Base-by-base conservation (phyloP, 2,113 vertebrate species). In the Terrapene triunguis region DNA sequence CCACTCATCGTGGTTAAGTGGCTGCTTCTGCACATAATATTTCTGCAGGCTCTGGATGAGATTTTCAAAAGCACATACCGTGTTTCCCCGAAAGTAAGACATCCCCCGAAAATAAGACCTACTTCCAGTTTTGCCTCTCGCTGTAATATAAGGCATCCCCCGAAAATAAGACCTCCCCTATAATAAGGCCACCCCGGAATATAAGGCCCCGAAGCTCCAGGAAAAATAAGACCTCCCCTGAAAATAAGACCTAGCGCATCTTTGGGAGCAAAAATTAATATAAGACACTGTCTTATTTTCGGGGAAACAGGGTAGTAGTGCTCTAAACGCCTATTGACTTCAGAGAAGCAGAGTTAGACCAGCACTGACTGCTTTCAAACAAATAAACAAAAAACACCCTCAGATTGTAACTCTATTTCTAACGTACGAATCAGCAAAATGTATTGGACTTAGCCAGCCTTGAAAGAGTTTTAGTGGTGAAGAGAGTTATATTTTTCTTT, bases 391-490 rank as follows among this genome's bases (percentile, higher is more conserved):
- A 88, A 2, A 10, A 1, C 6, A 9, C 13, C 13, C 0, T 0
- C n/a, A 44, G 22, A 57, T 65, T 48, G 51, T 79, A 89, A 55
- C 55, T 91, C 65, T 5, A 88, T 94, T 89, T 96, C 82, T 92
- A 3, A 84, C 54, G 0, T 6, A 2, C 4, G 47, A 42, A 19
- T 59, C 48, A 86, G 55, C 82, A 94, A 53, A n/a, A n/a, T 0
- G 6, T 5, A 4, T 9, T n/a, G 32, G 91, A 25, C 84, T 89
- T 9, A 53, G 21, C 47, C 62, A 11, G 4, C 44, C 48, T 78
- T 16, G 44, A 48, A 2, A 55, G 8, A 57, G 38, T 5, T 59
- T 84, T 10, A 29, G n/a, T 10, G 3, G 10, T 76, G 21, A 76
- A 76, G n/a, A 42, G 35, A 76, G 10, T 44, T 76, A 44, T 25